Conservation (phyloP, 2,113 vertebrate species). For the Dicrurus megarhynchus region DNA sequence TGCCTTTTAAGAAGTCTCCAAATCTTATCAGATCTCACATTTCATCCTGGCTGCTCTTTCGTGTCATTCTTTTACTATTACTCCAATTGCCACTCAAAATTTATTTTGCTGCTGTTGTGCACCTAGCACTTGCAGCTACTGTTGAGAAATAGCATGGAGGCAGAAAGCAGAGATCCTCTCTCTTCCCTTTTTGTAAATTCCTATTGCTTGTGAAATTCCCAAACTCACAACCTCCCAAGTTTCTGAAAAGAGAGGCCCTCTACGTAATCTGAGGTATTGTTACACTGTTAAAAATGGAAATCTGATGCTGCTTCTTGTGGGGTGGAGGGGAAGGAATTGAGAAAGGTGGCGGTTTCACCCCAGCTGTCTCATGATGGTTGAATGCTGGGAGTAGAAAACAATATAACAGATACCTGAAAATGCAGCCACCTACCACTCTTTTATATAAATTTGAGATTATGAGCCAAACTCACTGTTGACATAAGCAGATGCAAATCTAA, state of each 20-base stretch:
- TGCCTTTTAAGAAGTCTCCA: background rate
- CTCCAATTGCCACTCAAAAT: background rate
- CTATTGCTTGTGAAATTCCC: background rate
- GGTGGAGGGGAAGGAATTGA: background rate
- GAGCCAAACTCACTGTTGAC: constrained; percentile 25
- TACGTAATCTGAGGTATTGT: background rate
- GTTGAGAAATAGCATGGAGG: background rate
- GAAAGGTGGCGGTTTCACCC: background rate
- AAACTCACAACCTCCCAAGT: background rate
- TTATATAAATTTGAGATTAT: background rate
- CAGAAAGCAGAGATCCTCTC: background rate
- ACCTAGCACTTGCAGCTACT: background rate
- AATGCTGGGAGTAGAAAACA: background rate
- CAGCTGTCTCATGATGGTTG: background rate
- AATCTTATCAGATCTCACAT: background rate
- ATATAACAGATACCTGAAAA: background rate
- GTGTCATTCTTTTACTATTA: background rate
- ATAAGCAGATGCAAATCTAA: constrained; percentile 56
- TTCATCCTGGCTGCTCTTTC: background rate
- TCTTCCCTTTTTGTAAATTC: background rate
- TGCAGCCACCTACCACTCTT: background rate
- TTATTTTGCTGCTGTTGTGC: background rate
- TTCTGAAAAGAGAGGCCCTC: background rate
- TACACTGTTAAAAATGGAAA: background rate
- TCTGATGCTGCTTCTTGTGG: background rate